Evolutionary conservation across 2,113 vertebrate genomes (phyloP).

Genomic region (Hippotragus niger): DNA sequence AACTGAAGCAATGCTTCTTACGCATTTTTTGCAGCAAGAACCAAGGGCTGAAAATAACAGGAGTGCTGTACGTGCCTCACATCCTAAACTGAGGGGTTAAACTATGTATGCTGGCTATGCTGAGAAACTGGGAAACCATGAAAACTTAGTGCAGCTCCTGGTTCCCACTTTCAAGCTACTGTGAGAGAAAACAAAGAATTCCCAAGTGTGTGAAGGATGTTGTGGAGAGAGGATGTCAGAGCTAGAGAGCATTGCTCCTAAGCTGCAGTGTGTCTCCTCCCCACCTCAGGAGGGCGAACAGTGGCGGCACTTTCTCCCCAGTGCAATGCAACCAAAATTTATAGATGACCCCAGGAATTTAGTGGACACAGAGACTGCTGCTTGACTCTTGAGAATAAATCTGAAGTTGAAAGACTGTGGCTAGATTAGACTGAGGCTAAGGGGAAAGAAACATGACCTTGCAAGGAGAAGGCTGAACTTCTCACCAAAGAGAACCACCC

Average conservation of each 20-base stretch:
- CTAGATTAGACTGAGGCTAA: background rate
- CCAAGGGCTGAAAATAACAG: background rate
- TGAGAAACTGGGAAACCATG: background rate
- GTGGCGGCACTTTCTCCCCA: background rate
- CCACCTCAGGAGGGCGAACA: background rate
- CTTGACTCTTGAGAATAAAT: background rate
- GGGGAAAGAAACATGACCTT: background rate
- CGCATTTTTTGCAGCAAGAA: background rate
- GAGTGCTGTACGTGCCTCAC: background rate
- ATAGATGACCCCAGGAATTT: background rate
- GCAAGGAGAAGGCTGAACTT: background rate
- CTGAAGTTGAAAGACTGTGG: background rate
- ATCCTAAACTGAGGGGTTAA: background rate
- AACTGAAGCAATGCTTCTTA: background rate
- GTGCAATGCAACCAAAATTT: background rate
- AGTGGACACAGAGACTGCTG: background rate
- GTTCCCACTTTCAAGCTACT: background rate
- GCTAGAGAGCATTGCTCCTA: background rate
- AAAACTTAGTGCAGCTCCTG: background rate
- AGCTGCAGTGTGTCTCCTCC: background rate
- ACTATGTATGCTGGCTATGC: background rate
- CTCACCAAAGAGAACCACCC: background rate
- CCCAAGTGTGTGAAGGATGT: background rate
- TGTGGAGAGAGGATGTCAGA: background rate
- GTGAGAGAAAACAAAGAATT: background rate